Conservation (phyloP, 2,113 vertebrate genomes). For the Agelaius tricolor region DNA sequence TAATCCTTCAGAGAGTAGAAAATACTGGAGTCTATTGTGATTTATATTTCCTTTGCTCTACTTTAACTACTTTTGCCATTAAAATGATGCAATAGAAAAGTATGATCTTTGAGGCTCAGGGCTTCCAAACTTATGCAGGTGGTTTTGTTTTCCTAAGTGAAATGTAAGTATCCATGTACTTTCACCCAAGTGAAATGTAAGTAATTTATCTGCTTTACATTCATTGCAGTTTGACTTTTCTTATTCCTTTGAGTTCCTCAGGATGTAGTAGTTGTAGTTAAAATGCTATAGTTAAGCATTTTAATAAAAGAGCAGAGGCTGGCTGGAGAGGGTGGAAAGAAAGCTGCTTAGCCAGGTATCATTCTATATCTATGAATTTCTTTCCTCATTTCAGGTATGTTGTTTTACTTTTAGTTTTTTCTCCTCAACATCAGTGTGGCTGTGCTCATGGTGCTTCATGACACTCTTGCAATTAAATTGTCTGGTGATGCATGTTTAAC, state of each 20-base stretch:
- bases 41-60: not conserved
- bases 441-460: not conserved
- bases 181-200: not conserved
- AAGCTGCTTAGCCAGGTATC: not conserved
- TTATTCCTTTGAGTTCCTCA: not conserved
- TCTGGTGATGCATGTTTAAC: not conserved
- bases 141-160: not conserved
- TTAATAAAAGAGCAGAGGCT: not conserved
- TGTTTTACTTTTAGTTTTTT: not conserved
- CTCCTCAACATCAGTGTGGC: accelerated
- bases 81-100: not conserved
- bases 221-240: not conserved
- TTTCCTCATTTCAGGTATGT: not conserved
- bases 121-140: not conserved
- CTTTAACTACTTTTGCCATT: not conserved
- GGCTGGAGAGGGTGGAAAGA: not conserved
- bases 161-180: not conserved
- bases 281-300: not conserved
- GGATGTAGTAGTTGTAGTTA: not conserved
- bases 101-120: not conserved
- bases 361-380: not conserved
- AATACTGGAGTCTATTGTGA: not conserved
- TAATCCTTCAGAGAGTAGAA: not conserved
- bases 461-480: not conserved
- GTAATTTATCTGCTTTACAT: not conserved